These are phyloP conservation scores for Ormyrus nitidulus DNA, from an alignment of 2,888 invertebrate genomes.

Conservation along the genomic window DNA sequence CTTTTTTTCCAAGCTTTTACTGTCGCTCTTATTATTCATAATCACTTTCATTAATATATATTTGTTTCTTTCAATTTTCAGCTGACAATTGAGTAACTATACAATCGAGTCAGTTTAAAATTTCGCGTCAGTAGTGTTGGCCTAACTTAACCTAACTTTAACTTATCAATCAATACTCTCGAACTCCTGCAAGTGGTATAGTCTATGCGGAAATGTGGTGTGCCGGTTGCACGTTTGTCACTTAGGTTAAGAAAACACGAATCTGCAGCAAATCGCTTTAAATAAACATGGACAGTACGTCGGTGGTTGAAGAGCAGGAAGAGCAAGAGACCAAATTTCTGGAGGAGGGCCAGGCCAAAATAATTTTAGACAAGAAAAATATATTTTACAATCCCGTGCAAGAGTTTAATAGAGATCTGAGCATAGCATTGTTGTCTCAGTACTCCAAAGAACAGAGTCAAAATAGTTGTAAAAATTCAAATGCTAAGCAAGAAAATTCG, in stretches of 20 bases:
- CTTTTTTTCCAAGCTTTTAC: background rate
- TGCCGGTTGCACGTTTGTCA: background rate
- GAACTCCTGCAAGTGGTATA: background rate
- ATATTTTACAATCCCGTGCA: constrained; percentile 99
- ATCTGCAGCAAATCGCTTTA: background rate
- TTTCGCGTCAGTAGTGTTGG: background rate
- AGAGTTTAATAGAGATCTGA: constrained; percentile 97
- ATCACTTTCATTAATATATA: background rate
- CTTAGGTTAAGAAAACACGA: constrained; percentile 31
- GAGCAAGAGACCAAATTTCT: constrained; percentile 1
- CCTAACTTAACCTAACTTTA: constrained; percentile 30
- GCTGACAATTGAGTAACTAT: background rate
- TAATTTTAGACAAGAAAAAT: constrained; percentile 82
- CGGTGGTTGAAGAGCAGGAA: background rate
- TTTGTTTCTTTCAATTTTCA: background rate
- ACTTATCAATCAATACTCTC: constrained; percentile 40
- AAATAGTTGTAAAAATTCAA: background rate
- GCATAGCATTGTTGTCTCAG: constrained; percentile 84
- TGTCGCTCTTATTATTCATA: background rate
- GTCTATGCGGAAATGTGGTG: background rate
- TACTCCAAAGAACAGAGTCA: constrained; percentile 78
- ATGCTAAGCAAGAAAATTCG: constrained; percentile 47
- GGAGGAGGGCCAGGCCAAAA: constrained; percentile 87
- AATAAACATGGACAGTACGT: constrained; percentile 31
- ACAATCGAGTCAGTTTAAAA: background rate